Evolutionary conservation across 2,113 vertebrate species (phyloP).

Genomic region (Gallinago undulata): DNA sequence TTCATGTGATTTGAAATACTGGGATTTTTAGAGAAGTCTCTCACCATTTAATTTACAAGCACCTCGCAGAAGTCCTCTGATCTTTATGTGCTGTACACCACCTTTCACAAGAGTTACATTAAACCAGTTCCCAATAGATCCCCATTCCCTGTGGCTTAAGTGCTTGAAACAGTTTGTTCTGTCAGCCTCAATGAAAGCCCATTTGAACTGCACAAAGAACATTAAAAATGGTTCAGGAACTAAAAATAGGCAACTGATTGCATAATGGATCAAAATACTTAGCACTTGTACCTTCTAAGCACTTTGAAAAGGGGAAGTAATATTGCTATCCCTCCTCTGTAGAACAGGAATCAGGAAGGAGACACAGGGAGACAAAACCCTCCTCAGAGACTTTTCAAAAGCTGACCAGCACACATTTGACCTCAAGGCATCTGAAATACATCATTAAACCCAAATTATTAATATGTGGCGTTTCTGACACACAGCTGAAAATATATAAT

Average conservation of each 20-base stretch:
- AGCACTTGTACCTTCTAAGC: background rate
- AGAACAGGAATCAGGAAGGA: background rate
- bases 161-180: background rate
- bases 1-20: background rate
- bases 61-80: background rate
- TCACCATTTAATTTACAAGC: background rate
- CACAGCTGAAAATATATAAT: background rate
- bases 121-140: background rate
- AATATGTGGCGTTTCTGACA: background rate
- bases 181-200: conserved; percentile 8
- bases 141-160: background rate
- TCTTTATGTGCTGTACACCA: background rate
- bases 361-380: background rate
- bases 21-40: background rate
- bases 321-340: background rate
- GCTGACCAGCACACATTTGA: background rate
- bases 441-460: background rate
- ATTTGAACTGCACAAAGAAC: conserved; percentile 14
- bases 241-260: conserved; percentile 52
- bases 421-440: background rate
- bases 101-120: background rate
- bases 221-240: conserved; percentile 28
- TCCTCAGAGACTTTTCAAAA: background rate
- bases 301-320: background rate
- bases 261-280: conserved; percentile 44